phyloP scores from a whole-genome alignment of 2,888 invertebrate species.

The Azorinus chamasolen region DNA sequence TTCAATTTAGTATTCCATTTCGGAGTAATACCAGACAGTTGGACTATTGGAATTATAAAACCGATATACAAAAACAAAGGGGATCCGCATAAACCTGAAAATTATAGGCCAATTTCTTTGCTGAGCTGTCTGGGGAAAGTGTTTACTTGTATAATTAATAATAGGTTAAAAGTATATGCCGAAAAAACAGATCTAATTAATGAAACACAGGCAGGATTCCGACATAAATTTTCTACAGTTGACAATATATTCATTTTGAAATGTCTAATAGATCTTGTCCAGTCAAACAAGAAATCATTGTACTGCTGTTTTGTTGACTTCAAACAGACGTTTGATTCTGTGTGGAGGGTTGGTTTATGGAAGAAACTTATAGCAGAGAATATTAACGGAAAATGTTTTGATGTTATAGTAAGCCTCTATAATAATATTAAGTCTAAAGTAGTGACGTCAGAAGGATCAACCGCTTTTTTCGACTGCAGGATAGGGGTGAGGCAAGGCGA shows the following conservation, averaged over 20 bases:
- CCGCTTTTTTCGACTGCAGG: slow-evolving; percentile 1
- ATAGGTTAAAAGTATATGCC: slow-evolving; percentile 4
- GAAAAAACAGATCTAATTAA: slow-evolving; percentile 2
- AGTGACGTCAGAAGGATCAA: background rate
- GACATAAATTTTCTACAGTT: slow-evolving; percentile 2
- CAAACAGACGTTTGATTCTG: background rate
- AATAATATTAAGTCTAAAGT: slow-evolving; percentile 16
- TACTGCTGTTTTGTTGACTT: slow-evolving; percentile 19
- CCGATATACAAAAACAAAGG: slow-evolving; percentile 38
- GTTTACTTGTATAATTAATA: slow-evolving; percentile 28
- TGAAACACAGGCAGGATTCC: slow-evolving; percentile 22
- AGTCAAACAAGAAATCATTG: slow-evolving; percentile 6
- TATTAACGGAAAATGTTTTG: slow-evolving; percentile 23
- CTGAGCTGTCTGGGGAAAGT: slow-evolving; percentile 34
- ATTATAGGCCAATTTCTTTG: slow-evolving; percentile 33
- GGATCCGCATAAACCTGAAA: slow-evolving; percentile 1
- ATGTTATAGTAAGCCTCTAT: slow-evolving; percentile 19
- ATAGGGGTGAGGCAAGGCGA: slow-evolving; percentile 16
- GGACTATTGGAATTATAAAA: slow-evolving; percentile 19
- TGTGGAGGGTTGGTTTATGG: slow-evolving; percentile 20
- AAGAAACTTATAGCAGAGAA: slow-evolving; percentile 8
- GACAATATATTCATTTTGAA: slow-evolving; percentile 28
- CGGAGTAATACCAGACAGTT: slow-evolving; percentile 19
- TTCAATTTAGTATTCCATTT: slow-evolving; percentile 20
- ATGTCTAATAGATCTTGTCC: slow-evolving; percentile 13